phyloP scores from a whole-genome alignment of 2,888 invertebrate genomes.

The Monochamus alternatus region DNA sequence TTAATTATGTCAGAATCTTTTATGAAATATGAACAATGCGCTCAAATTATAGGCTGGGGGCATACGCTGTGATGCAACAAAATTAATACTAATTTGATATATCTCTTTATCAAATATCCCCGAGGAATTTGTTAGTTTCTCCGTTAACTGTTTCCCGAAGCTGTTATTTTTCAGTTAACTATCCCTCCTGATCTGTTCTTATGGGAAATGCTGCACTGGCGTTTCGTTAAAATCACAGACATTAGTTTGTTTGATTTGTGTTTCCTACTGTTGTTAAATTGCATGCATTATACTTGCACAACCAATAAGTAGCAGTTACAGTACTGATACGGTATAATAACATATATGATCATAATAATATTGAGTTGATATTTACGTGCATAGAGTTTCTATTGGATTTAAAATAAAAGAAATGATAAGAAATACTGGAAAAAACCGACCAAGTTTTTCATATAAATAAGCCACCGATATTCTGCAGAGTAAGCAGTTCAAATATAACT shows the following conservation, averaged over 20 bases:
- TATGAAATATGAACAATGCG: slow-evolving; percentile 47
- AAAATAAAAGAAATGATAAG: too few relatives aligned
- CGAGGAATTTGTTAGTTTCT: not conserved
- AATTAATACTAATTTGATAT: slow-evolving; percentile 34
- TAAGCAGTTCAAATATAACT: too few relatives aligned
- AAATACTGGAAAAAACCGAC: too few relatives aligned
- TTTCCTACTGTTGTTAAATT: slow-evolving; percentile 2
- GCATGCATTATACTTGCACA: not conserved
- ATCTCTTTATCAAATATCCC: slow-evolving; percentile 13
- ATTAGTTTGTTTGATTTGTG: slow-evolving; percentile 8
- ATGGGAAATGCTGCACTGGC: not conserved
- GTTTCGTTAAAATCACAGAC: not conserved
- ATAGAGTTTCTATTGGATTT: too few relatives aligned
- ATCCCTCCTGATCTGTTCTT: not conserved
- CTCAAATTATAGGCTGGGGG: slow-evolving; percentile 38
- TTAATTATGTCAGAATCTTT: slow-evolving; percentile 59
- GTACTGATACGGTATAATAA: not conserved
- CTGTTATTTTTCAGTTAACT: not conserved
- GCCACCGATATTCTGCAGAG: too few relatives aligned
- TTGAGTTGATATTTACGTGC: too few relatives aligned
- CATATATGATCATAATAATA: too few relatives aligned
- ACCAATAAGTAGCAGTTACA: not conserved
- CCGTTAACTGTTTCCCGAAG: not conserved
- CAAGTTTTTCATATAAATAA: too few relatives aligned
- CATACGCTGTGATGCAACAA: slow-evolving; percentile 33